These are phyloP conservation scores for Entomobrya multifasciata DNA, from an alignment of 2,888 invertebrate species.

Conservation along the genomic window DNA sequence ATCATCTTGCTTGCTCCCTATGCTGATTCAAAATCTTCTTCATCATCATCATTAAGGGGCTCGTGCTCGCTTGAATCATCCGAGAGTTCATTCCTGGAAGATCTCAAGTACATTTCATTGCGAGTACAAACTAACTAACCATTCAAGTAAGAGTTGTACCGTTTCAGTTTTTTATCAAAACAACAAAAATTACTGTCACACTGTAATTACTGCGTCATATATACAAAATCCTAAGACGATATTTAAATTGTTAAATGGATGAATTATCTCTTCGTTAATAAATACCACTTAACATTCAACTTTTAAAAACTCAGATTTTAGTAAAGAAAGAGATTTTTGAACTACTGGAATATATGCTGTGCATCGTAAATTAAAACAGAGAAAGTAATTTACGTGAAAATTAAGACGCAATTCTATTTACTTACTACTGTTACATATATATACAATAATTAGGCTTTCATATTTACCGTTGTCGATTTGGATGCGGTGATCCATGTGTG, in stretches of 20 bases:
- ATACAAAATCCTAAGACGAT: no score
- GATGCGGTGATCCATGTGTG: constrained; percentile 90
- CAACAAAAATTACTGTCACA: not conserved
- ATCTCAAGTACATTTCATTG: constrained; percentile 74
- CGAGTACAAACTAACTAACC: not conserved
- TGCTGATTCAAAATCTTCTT: constrained; percentile 41
- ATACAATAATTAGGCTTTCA: not conserved
- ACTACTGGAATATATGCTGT: no score
- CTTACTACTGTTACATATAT: not conserved
- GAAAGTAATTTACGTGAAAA: no score
- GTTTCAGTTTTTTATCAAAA: not conserved
- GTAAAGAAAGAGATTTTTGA: no score
- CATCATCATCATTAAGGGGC: constrained; percentile 40
- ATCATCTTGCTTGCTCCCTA: constrained; percentile 33
- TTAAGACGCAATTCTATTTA: not conserved
- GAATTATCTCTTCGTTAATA: no score
- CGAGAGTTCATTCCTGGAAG: constrained; percentile 66
- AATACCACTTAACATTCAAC: no score
- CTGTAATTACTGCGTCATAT: no score
- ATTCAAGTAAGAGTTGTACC: no score
- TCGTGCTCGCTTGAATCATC: constrained; percentile 57
- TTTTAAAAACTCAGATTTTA: no score
- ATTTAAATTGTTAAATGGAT: no score
- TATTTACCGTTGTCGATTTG: constrained; percentile 85
- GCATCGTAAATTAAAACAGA: no score